Conservation (phyloP, 2,113 vertebrate species). For the Brachypodius melanocephalos region DNA sequence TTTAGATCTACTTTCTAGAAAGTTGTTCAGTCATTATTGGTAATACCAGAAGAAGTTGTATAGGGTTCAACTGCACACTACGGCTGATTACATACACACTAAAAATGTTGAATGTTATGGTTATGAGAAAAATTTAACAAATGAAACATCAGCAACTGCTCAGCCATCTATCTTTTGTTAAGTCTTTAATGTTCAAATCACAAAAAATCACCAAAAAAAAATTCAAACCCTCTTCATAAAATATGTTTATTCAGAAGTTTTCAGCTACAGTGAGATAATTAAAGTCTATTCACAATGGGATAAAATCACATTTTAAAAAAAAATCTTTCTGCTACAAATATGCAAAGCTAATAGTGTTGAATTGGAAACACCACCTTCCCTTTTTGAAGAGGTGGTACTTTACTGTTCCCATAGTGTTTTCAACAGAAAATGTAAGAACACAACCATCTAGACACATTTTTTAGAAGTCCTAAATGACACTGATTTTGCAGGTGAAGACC, state of each 20-base stretch:
- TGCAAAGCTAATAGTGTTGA: not conserved
- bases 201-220: not conserved
- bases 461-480: not conserved
- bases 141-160: not conserved
- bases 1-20: not conserved
- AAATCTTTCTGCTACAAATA: not conserved
- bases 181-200: not conserved
- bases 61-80: not conserved
- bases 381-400: not conserved
- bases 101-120: not conserved
- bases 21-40: not conserved
- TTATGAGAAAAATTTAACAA: not conserved
- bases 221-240: not conserved
- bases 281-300: not conserved
- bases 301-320: not conserved
- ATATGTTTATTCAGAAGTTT: not conserved
- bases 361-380: not conserved
- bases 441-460: not conserved
- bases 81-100: not conserved
- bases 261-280: not conserved
- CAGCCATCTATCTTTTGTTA: not conserved
- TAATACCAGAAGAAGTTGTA: not conserved
- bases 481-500: not conserved
- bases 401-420: not conserved
- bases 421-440: not conserved